Base-by-base conservation (phyloP, 2,113 vertebrate species). In the Propithecus coquereli region DNA sequence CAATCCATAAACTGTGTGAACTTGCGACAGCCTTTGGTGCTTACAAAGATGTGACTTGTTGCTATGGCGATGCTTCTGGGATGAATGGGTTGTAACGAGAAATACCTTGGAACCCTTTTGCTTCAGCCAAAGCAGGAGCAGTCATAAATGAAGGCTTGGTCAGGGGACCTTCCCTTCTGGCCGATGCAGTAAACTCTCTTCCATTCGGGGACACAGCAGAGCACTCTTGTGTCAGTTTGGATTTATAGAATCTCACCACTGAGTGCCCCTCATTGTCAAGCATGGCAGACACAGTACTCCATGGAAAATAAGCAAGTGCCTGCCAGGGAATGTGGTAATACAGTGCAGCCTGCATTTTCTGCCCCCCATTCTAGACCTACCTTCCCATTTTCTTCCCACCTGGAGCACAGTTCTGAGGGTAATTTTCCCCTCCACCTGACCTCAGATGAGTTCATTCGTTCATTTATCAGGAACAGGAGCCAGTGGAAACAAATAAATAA, bases 381-480 rank as follows among this genome's bases (percentile, higher is more conserved):
- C 66, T 87, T 47, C 37, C 50, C 8, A n/a, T 81, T 88, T 57
- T 34, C 47, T 90, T 86, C 40, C 71, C 65, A 22, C 59, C 74
- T 23, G 6, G n/a, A 70, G 3, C 57, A 43, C 8, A 17, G 8
- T 80, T 66, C 16, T 70, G 50, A 32, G 57, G 86, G 79, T 45
- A 7, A n/a, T 87, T 97, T 98, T 94, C 84, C 94, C 76, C 90
- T 94, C 90, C 2, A 16, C 32, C 59, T 95, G 96, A 90, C 57
- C 87, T 94, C 52, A 0, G 95, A 96, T 94, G 94, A 97, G 97
- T 96, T 97, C 96, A 94, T 97, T 98, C 95, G 92, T 97, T 87
- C 94, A 81, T 37, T 97, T 86, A 50, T 92, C 65, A 91, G 91
- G 40, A 61, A 40, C 32, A 71, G 80, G 25, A 87, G 71, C n/a